Conservation (phyloP, 2,888 invertebrate species). For the Campoplex nolae region DNA sequence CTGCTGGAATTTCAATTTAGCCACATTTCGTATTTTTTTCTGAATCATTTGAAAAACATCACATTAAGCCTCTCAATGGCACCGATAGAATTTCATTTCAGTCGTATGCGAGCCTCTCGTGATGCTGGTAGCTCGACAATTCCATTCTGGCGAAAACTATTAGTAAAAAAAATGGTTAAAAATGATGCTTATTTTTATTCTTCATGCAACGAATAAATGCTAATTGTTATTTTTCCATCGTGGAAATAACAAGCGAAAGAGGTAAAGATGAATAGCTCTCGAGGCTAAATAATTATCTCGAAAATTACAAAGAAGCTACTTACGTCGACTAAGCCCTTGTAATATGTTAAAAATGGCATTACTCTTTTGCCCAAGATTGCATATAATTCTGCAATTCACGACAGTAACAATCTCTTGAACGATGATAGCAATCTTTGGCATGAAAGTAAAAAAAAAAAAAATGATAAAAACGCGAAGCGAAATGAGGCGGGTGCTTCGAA, state of each 20-base stretch:
- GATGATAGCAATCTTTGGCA: not conserved
- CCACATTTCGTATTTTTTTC: not conserved
- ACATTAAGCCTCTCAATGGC: not conserved
- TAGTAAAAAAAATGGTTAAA: not conserved
- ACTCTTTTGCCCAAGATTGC: conserved; percentile 9
- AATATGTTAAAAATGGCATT: conserved; percentile 2
- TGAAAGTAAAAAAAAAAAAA: not conserved
- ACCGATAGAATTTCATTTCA: not conserved
- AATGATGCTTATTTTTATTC: not conserved
- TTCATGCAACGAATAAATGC: not conserved
- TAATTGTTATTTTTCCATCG: conserved; percentile 1
- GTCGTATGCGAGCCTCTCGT: not conserved
- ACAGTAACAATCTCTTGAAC: conserved; percentile 9
- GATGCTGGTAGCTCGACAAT: not conserved
- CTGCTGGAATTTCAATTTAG: no score
- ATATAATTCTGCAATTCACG: conserved; percentile 20
- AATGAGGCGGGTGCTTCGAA: conserved; percentile 34
- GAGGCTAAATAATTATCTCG: conserved; percentile 4
- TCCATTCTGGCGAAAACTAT: not conserved
- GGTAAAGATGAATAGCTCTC: not conserved
- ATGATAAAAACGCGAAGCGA: not conserved
- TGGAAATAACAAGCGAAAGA: not conserved
- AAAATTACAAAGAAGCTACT: conserved; percentile 10
- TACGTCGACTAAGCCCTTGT: not conserved
- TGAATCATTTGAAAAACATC: not conserved